phyloP scores from a whole-genome alignment of 2,888 invertebrate genomes.

The Tillus elongatus region DNA sequence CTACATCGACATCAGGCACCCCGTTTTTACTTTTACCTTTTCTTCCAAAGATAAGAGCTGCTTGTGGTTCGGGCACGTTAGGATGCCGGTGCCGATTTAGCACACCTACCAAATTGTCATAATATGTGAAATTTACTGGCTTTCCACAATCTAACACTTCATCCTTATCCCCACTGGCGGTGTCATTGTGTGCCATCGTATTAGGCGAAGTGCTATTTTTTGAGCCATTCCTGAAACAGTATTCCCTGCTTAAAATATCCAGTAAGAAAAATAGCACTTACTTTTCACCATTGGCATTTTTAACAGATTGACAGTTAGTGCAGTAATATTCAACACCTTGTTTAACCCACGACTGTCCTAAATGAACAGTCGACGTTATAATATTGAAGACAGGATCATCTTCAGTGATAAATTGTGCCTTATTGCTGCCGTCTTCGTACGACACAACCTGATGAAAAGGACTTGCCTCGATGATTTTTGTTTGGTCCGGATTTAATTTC shows the following conservation, averaged over 20 bases:
- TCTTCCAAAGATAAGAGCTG: constrained; percentile 67
- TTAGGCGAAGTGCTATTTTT: too few relatives aligned
- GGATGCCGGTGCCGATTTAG: constrained; percentile 76
- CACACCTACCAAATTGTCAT: constrained; percentile 79
- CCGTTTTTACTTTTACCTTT: constrained; percentile 52
- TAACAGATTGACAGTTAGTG: constrained; percentile 48
- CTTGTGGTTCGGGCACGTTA: constrained; percentile 75
- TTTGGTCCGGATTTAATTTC: constrained; percentile 69
- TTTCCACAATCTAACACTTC: constrained; percentile 73
- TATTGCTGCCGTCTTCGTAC: constrained; percentile 28
- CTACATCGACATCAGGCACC: constrained; percentile 60
- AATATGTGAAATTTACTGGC: constrained; percentile 79
- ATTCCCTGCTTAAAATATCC: neutral
- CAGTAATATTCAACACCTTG: constrained; percentile 57
- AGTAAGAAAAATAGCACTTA: constrained; percentile 12
- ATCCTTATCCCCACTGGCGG: constrained; percentile 35
- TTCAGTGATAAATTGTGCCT: constrained; percentile 37
- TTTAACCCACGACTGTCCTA: constrained; percentile 59
- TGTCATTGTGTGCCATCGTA: constrained; percentile 16
- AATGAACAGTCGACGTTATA: constrained; percentile 61
- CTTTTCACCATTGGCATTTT: constrained; percentile 14
- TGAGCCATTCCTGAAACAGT: constrained; percentile 19
- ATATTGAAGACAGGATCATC: constrained; percentile 69
- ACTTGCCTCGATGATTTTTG: constrained; percentile 61
- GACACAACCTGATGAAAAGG: constrained; percentile 47